Evolutionary conservation across 2,113 vertebrate genomes (phyloP), one percentile per base, ranked within the genome.

Genomic region (Vidua macroura): DNA sequence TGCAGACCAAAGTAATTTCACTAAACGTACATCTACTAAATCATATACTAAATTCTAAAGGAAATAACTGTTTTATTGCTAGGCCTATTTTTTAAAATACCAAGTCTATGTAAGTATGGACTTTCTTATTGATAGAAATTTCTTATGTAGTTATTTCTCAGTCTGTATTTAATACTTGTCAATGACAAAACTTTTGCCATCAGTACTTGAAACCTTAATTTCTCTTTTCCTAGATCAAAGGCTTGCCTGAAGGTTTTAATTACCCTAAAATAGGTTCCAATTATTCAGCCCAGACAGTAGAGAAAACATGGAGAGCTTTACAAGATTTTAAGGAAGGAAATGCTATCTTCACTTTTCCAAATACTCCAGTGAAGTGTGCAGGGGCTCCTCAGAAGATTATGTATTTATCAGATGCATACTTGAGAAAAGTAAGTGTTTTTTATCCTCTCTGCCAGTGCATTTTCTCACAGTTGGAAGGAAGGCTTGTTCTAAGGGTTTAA

Each of bases 341-440:
- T 60, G 99, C 99, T 55, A 93, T 99, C 69, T 99, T 99, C 83
- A 98, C 98, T 35, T 99, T 99, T 93, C 99, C 99, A 72, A 99
- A 99, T 76, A 99, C 99, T 15, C 99, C 99, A 1, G 96, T 99
- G 63, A 99, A 99, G 96, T 99, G 99, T 96, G 99, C 98, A 12
- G 99, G 99, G 27, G 99, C 99, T 4, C 99, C 99, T 33, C 99
- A 99, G 96, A 99, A 99, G 97, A 99, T 99, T 90, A 99, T 99
- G 99, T 99, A 99, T 94, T 98, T 99, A 39, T 96, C 99, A 1
- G 99, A 99, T 15, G 98, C 98, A 14, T 99, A 97, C 92, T 95
- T 99, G 68, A 98, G 98, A 97, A 99, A 99, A 98, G 99, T 99
- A 96, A 39, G 90, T 90, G 5, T 87, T 82, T 87, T 82, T 75